A percentile compares a stretch with the other conserved stretches of the same genome.
These are phyloP conservation scores for Triplophysa tibetana DNA, from an alignment of 2,113 vertebrate species.

Conservation along the genomic window DNA sequence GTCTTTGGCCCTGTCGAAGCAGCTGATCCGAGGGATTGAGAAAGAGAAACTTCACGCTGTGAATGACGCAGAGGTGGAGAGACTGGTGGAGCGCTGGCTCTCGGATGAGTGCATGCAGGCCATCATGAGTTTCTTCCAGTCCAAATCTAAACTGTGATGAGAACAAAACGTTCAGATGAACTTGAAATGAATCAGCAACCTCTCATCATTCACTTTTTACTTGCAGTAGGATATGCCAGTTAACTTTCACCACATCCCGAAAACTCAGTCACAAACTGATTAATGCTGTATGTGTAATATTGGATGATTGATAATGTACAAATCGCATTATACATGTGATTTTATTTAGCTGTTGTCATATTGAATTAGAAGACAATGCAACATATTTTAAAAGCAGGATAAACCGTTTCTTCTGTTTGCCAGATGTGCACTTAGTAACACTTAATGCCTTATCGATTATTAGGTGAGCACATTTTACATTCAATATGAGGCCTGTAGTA, in stretches of 20 bases:
- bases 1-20: conserved; percentile 84
- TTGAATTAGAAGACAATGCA: not conserved
- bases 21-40: conserved; percentile 79
- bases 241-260: not conserved
- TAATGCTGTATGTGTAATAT: not conserved
- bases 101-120: conserved; percentile 85
- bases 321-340: not conserved
- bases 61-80: conserved; percentile 80
- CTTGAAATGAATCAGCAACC: not conserved
- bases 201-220: too few relatives aligned
- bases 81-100: conserved; percentile 76
- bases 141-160: conserved; percentile 78
- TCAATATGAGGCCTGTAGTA: not conserved
- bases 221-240: not conserved
- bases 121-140: conserved; percentile 82
- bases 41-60: conserved; percentile 78
- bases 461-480: not conserved
- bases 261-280: too few relatives aligned
- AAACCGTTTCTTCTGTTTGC: not conserved
- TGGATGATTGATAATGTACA: not conserved
- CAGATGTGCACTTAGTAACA: conserved; percentile 11
- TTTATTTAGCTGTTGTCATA: not conserved
- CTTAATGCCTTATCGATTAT: conserved; percentile 24
- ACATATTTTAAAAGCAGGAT: not conserved
- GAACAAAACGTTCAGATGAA: not conserved